Conservation (phyloP, 1,140 invertebrate species). For the Ctenoplectra terminalis region DNA sequence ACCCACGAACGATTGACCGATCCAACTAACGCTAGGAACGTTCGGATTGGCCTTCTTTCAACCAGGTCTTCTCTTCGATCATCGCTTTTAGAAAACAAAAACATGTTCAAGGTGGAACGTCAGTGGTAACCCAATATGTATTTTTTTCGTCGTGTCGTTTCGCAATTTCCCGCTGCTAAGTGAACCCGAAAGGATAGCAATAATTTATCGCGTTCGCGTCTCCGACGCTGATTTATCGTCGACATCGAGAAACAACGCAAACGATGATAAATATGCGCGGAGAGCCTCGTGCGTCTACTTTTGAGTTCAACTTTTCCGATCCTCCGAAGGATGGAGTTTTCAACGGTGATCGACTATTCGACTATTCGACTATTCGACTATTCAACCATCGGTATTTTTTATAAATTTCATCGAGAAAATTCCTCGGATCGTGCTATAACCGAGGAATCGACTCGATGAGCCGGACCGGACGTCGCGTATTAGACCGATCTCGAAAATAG, state of each 20-base stretch:
- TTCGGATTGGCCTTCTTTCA: too few species aligned
- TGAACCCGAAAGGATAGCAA: too few species aligned
- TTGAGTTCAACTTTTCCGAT: not conserved
- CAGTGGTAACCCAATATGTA: not conserved
- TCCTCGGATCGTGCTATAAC: not conserved
- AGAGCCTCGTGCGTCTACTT: not conserved
- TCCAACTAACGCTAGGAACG: too few species aligned
- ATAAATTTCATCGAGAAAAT: not conserved
- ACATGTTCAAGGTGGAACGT: not conserved
- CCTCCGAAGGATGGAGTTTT: not conserved
- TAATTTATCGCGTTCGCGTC: too few species aligned
- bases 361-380: too few species aligned
- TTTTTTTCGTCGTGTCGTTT: too few species aligned
- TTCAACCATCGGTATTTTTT: too few species aligned
- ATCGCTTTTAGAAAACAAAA: not conserved
- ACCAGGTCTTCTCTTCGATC: too few species aligned
- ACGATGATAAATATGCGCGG: too few species aligned
- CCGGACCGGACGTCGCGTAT: not conserved
- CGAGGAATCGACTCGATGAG: too few species aligned
- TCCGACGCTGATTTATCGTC: not conserved
- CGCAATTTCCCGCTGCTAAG: too few species aligned
- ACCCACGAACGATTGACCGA: not conserved
- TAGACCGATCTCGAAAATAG: constrained; percentile 29
- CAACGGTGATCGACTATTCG: too few species aligned
- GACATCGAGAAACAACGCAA: not conserved